These are phyloP conservation scores for Corapipo altera DNA, from an alignment of 2,113 vertebrate genomes.

Conservation along the genomic window DNA sequence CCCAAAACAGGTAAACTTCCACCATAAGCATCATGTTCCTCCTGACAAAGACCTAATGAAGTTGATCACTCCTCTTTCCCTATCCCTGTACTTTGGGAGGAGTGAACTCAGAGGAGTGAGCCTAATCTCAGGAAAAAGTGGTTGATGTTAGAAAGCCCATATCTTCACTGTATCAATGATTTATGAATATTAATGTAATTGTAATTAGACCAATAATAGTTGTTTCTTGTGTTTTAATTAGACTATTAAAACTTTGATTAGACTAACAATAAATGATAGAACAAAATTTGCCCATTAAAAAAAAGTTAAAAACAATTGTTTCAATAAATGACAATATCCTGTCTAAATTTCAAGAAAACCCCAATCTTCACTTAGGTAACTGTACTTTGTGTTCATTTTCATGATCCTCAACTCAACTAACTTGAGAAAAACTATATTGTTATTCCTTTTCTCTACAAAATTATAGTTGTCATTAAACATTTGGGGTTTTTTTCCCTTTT, in stretches of 20 bases:
- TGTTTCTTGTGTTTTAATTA: neutral
- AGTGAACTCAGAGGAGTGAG: neutral
- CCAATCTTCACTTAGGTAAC: neutral
- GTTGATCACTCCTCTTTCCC: neutral
- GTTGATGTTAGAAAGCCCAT: neutral
- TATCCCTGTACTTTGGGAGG: neutral
- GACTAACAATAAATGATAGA: neutral
- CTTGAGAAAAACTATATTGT: neutral
- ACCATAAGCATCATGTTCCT: neutral
- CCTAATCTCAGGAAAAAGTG: neutral
- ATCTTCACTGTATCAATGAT: neutral
- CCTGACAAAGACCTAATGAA: neutral
- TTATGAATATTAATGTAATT: neutral
- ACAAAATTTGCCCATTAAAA: neutral
- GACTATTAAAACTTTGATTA: neutral
- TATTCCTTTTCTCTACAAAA: neutral
- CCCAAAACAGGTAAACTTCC: neutral
- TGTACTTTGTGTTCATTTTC: neutral
- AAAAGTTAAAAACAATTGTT: neutral
- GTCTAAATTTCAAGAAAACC: neutral
- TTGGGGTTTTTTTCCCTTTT: accelerated
- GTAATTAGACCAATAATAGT: neutral
- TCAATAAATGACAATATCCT: neutral
- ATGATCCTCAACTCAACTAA: neutral
- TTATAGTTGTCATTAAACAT: neutral